A percentile compares a stretch with the other conserved stretches of the same genome.
Evolutionary conservation across 2,888 invertebrate species (phyloP).

Genomic region (Apocheima hispidaria): DNA sequence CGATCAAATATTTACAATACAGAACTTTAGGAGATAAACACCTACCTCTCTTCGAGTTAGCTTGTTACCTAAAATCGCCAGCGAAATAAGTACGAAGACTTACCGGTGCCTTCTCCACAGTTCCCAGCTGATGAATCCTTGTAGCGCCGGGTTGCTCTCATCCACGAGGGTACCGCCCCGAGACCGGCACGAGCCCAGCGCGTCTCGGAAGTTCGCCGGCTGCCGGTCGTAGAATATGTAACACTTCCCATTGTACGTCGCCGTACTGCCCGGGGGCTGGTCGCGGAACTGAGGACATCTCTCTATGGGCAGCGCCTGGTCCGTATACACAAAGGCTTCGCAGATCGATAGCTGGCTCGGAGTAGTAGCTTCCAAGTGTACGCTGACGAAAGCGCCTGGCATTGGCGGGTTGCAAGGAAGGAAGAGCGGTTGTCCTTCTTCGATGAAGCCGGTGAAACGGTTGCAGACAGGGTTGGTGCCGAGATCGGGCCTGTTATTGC

Average conservation of each 20-base stretch:
- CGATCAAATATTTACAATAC: not conserved
- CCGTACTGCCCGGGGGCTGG: slow-evolving; percentile 96
- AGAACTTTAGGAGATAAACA: not conserved
- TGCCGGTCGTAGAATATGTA: slow-evolving; percentile 97
- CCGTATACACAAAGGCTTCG: slow-evolving; percentile 97
- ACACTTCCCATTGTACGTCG: slow-evolving; percentile 97
- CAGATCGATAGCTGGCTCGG: slow-evolving; percentile 94
- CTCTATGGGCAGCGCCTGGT: slow-evolving; percentile 95
- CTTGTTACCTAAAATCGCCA: slow-evolving; percentile 43
- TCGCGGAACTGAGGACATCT: slow-evolving; percentile 96
- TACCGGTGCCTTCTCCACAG: slow-evolving; percentile 95
- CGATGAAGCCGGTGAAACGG: slow-evolving; percentile 93
- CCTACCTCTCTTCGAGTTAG: not conserved
- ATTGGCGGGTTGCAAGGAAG: slow-evolving; percentile 97
- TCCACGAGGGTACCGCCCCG: slow-evolving; percentile 95
- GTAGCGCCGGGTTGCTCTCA: slow-evolving; percentile 96
- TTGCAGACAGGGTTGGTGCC: slow-evolving; percentile 97
- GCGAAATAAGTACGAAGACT: slow-evolving; percentile 43
- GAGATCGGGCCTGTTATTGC: slow-evolving; percentile 96
- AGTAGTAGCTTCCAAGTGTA: slow-evolving; percentile 92
- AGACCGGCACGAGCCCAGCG: slow-evolving; percentile 91
- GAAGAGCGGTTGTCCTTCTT: slow-evolving; percentile 96
- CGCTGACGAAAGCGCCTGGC: slow-evolving; percentile 97
- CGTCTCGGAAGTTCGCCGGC: slow-evolving; percentile 92
- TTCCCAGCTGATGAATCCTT: slow-evolving; percentile 98